Percentiles rank a stretch among this genome's conserved stretches.
Conservation (phyloP, 2,113 vertebrate species). For the Dicentrarchus labrax region DNA sequence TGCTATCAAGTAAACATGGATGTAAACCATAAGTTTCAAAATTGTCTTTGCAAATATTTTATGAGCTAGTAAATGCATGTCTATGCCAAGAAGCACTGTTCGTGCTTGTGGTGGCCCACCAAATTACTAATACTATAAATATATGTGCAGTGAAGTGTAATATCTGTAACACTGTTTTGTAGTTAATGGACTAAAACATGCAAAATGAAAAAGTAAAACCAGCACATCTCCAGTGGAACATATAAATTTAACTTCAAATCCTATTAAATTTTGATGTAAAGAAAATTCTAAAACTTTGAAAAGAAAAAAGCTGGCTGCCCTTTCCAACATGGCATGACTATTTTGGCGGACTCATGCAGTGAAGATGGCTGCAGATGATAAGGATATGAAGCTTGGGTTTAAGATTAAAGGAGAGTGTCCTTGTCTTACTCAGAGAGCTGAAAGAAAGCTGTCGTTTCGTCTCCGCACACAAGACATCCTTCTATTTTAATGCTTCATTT, state of each 20-base stretch:
- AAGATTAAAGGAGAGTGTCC: slow-evolving; percentile 55
- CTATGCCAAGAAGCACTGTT: no score
- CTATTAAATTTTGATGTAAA: not conserved
- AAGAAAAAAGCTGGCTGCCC: not conserved
- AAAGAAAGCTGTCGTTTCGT: slow-evolving; percentile 41
- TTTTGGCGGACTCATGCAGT: slow-evolving; percentile 27
- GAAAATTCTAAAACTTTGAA: not conserved
- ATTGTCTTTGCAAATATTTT: no score
- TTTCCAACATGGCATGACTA: not conserved
- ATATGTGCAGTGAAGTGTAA: no score
- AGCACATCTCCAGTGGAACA: not conserved
- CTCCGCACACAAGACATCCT: slow-evolving; percentile 7
- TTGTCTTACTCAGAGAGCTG: slow-evolving; percentile 26
- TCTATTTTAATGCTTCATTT: slow-evolving; percentile 61
- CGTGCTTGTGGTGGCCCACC: no score
- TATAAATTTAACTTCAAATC: not conserved
- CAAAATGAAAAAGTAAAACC: not conserved
- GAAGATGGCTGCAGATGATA: slow-evolving; percentile 50
- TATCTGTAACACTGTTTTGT: not conserved
- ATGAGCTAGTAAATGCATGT: no score
- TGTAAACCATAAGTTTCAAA: no score
- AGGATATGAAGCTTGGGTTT: slow-evolving; percentile 26
- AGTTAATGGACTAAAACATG: not conserved
- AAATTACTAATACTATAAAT: no score
- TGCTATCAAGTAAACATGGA: no score